Evolutionary conservation across 2,888 invertebrate genomes (phyloP), one percentile per base, ranked within the genome.

Genomic region (Trissolcus japonicus): DNA sequence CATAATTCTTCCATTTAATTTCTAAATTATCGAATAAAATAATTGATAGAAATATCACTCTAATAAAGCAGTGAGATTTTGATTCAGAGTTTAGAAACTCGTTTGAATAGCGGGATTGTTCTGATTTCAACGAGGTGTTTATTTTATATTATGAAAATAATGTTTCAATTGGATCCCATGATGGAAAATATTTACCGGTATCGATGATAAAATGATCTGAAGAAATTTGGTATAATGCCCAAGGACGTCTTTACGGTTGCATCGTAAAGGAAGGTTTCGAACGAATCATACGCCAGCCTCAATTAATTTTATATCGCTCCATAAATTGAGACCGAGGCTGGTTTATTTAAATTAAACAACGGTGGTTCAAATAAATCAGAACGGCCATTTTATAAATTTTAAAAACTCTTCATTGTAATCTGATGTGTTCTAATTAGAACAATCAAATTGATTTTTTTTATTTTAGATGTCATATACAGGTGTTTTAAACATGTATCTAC

Each of bases 241-340:
- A 54, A 54, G 54, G 29, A 6, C 51, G 19, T 17, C 48, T 16
- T 48, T 51, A 19, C 54, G 54, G 54, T 29, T 54, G 25, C 19
- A 19, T 54, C 25, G 29, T 54, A 29, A 54, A 29, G 29, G 25
- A 54, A 16, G 25, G 54, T 29, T 54, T 54, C 25, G 25, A 29
- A 25, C 54, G 16, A 54, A 54, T 54, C 54, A 51, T 51, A 9
- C 11, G 54, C 11, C 25, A 54, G 21, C 54, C n/a, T 54, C 54
- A 54, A 54, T 54, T 21, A 54, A 54, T 54, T 54, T 54, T 54
- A 51, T 54, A 21, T 19, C 51, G 54, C 29, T 54, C 29, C 54
- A 29, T 54, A 54, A 54, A 54, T 54, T 54, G 25, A 54, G 25
- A 11, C 25, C 54, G 25, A 54, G 54, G 54, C 19, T 54, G 16